Evolutionary conservation across 2,797 vertebrate species (phyloP), one percentile per base, ranked within the genome.

Genomic region (Gallinago nigripennis): DNA sequence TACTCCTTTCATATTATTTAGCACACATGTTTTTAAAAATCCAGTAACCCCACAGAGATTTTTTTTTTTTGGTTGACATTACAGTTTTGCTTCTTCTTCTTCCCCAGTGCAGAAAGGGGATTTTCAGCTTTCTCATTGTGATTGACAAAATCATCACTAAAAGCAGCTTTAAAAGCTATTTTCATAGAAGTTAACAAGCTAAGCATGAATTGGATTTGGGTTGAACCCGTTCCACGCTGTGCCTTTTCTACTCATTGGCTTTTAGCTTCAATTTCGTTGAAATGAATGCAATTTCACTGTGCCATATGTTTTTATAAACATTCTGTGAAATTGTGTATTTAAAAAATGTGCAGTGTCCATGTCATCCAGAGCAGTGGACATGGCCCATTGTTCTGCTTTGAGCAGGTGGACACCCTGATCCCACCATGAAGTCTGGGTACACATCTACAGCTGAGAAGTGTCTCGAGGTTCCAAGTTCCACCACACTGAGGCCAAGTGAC

Each of bases 371-470:
- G 11, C 19, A 54, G 24, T 12, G 12, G 21, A 17, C 5, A 8
- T 15, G 60, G 2, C 18, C 16, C 15, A 16, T 5, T 33, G 21
- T 61, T 41, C 9, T 37, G 7, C 33, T 33, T 33, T 45, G 20
- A 57, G 12, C 9, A 37, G 12, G 3, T 11, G 14, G 28, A 19
- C 7, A 31, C 1, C 2, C 3, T 11, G 48, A 19, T 33, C 17
- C 24, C 20, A 23, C 12, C 4, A 6, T 10, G 31, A 43, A 53
- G 39, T 17, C 8, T 51, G 27, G 12, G 12, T 50, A 8, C 24
- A 3, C 9, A 24, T 27, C 37, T 20, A 3, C 12, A 27, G 6
- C 1, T 46, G 39, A 16, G 9, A 41, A 64, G 6, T 0, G 0
- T 28, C 28, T 41, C 1, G 3, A 6, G 11, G 9, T 53, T 72